Percentiles rank a stretch among this genome's conserved stretches.
Evolutionary conservation across 64 coral and sea anemone species (phyloP).

Genomic region (Stichodactyla helianthus): DNA sequence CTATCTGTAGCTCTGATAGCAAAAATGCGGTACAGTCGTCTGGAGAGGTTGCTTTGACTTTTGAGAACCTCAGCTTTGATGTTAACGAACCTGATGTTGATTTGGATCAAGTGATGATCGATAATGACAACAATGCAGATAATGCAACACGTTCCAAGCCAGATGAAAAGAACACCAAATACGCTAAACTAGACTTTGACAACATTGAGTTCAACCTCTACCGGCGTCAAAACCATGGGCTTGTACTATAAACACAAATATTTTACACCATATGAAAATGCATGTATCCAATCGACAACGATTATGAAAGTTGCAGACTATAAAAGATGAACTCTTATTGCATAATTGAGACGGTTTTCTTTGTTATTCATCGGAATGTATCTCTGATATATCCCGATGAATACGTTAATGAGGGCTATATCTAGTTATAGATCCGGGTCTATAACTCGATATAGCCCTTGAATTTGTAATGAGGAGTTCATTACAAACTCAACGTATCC

Average conservation of each 20-base stretch:
- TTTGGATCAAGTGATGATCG: not conserved
- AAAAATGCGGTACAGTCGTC: not conserved
- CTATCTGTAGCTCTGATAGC: not conserved
- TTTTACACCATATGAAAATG: too few species aligned
- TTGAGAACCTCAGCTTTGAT: not conserved
- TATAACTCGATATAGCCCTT: too few species aligned
- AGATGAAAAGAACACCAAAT: not conserved
- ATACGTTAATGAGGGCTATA: too few species aligned
- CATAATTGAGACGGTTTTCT: too few species aligned
- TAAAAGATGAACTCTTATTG: too few species aligned
- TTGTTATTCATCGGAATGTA: too few species aligned
- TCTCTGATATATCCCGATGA: too few species aligned
- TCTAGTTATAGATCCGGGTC: too few species aligned
- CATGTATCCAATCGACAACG: too few species aligned
- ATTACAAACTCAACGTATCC: too few species aligned
- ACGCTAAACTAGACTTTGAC: conserved; percentile 31
- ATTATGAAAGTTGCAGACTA: too few species aligned
- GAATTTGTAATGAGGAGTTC: too few species aligned
- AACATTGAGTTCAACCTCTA: conserved; percentile 46
- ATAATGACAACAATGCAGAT: not conserved
- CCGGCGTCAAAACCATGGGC: conserved; percentile 3
- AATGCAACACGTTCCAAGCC: not conserved
- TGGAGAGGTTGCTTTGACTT: not conserved
- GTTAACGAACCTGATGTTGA: not conserved
- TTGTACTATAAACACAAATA: conserved; percentile 7